Percentiles rank a stretch among this genome's conserved stretches.
phyloP scores from a whole-genome alignment of 2,797 vertebrate species.

The Sebastes steindachneri region DNA sequence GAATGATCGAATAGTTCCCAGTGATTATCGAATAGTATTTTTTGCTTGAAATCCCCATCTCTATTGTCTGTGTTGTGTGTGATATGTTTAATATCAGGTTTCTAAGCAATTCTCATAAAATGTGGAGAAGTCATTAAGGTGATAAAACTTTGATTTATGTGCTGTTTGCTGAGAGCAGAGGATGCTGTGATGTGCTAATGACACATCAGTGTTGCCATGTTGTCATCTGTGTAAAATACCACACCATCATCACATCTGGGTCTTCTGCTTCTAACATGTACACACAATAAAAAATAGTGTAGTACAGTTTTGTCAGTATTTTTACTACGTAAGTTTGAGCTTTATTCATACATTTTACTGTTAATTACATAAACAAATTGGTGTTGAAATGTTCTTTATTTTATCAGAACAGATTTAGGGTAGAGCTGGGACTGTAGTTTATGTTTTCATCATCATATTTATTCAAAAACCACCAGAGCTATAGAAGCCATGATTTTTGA shows the following conservation, averaged over 20 bases:
- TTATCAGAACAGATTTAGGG: neutral
- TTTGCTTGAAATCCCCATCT: too few relatives aligned
- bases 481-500: neutral
- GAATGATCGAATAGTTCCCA: too few relatives aligned
- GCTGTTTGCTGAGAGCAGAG: neutral
- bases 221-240: conserved; percentile 55
- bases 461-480: neutral
- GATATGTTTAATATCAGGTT: neutral
- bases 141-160: neutral
- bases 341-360: neutral
- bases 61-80: too few relatives aligned
- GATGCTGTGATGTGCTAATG: neutral
- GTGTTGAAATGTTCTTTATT: neutral
- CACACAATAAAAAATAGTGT: neutral
- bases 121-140: neutral
- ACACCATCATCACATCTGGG: conserved; percentile 14
- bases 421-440: neutral
- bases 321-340: neutral
- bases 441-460: neutral
- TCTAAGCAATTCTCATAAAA: neutral
- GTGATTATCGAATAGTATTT: too few relatives aligned
- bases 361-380: neutral
- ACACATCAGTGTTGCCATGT: conserved; percentile 4
- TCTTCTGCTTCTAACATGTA: neutral
- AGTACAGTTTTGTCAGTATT: neutral